A percentile compares a stretch with the other conserved stretches of the same genome.
phyloP scores from a whole-genome alignment of 2,797 vertebrate species.

The Ispidina lecontei region DNA sequence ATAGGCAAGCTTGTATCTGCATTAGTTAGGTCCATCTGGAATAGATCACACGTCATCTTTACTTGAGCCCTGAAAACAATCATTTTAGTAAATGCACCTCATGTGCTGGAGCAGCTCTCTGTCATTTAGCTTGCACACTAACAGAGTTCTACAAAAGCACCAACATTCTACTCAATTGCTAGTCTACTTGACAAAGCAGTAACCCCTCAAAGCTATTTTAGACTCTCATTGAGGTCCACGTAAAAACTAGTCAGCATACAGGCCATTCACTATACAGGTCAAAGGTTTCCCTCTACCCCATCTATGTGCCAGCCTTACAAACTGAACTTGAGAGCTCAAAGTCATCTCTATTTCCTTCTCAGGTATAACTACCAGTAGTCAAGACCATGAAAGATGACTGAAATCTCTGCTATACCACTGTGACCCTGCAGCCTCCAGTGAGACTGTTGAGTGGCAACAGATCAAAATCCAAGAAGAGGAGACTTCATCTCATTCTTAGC shows the following conservation, averaged over 20 bases:
- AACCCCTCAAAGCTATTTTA: background rate
- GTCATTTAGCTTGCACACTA: too few relatives aligned
- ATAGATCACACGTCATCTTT: too few relatives aligned
- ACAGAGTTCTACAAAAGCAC: too few relatives aligned
- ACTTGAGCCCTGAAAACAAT: too few relatives aligned
- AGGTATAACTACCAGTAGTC: background rate
- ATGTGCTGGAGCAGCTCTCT: too few relatives aligned
- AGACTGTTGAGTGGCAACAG: background rate
- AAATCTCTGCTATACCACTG: background rate
- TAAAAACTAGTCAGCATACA: background rate
- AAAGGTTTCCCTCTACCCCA: background rate
- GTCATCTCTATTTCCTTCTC: background rate
- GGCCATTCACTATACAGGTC: background rate
- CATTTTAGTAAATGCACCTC: too few relatives aligned
- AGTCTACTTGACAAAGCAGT: background rate
- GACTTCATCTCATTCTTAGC: background rate
- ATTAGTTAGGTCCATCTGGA: too few relatives aligned
- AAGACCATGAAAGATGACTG: background rate
- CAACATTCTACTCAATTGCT: too few relatives aligned
- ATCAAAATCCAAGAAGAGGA: background rate
- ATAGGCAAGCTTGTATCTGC: too few relatives aligned
- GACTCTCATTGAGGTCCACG: background rate
- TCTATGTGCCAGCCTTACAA: background rate
- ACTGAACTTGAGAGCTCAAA: background rate
- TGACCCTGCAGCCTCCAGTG: background rate